Percentiles rank a stretch among this genome's conserved stretches.
phyloP scores from a whole-genome alignment of 2,888 invertebrate genomes.

The Stenurella melanura region DNA sequence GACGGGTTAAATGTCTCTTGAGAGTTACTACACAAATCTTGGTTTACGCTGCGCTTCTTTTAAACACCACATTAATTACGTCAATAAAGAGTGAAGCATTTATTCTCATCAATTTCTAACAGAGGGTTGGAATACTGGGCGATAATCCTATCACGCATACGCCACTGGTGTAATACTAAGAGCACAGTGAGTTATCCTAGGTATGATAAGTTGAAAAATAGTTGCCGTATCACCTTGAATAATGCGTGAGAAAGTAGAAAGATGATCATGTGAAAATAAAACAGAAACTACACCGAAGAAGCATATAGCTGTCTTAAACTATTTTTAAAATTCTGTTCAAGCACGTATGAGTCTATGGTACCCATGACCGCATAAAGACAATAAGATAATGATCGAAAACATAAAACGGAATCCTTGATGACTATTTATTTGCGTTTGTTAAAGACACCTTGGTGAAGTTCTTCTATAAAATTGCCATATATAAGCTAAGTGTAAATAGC shows the following conservation, averaged over 20 bases:
- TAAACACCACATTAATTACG: no score
- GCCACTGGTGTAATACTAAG: neutral
- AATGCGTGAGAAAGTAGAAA: neutral
- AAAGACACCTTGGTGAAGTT: neutral
- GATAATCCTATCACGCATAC: no score
- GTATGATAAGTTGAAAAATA: neutral
- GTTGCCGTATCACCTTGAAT: neutral
- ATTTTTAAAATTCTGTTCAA: neutral
- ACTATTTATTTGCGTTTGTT: neutral
- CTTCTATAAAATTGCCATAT: neutral
- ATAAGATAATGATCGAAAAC: conserved; percentile 1
- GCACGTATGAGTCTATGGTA: neutral
- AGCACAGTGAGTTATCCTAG: neutral
- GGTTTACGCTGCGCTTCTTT: no score
- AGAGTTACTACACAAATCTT: no score
- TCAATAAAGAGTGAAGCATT: no score
- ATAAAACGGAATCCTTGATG: neutral
- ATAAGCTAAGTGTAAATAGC: neutral
- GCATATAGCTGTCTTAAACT: neutral
- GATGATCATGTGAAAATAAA: neutral
- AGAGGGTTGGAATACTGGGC: no score
- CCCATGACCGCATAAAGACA: neutral
- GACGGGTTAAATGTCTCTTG: no score
- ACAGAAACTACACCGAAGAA: neutral
- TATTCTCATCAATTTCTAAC: no score